These are phyloP conservation scores for Dascyllus trimaculatus DNA, from an alignment of 2,113 vertebrate genomes.

Conservation along the genomic window DNA sequence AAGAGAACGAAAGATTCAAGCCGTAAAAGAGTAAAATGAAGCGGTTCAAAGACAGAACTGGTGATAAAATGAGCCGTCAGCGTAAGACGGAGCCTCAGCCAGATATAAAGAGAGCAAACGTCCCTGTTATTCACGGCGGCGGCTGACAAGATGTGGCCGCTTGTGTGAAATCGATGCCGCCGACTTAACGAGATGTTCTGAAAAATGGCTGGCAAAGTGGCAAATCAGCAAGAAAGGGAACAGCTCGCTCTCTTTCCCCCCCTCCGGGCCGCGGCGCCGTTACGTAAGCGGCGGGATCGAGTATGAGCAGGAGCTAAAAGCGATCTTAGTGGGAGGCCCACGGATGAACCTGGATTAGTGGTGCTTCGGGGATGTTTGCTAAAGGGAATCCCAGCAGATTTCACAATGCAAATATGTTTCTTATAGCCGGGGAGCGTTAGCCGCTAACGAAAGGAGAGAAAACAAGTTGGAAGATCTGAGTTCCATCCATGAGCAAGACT, in stretches of 20 bases:
- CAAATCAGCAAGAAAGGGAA: slow-evolving; percentile 52
- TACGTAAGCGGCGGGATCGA: slow-evolving; percentile 41
- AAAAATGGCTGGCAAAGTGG: slow-evolving; percentile 31
- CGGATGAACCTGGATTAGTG: slow-evolving; percentile 69
- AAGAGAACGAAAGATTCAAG: slow-evolving; percentile 10
- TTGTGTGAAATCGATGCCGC: slow-evolving; percentile 44
- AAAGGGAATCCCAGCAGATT: slow-evolving; percentile 57
- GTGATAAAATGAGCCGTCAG: slow-evolving; percentile 4
- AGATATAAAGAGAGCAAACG: slow-evolving; percentile 16
- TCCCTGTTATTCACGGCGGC: slow-evolving; percentile 29
- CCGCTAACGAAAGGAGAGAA: not conserved
- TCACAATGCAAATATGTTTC: slow-evolving; percentile 45
- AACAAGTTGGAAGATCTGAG: not conserved
- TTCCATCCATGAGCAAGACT: not conserved
- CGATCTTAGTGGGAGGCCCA: slow-evolving; percentile 46
- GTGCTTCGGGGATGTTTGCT: slow-evolving; percentile 65
- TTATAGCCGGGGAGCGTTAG: slow-evolving; percentile 4
- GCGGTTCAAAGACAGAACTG: not conserved
- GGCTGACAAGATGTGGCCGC: slow-evolving; percentile 29
- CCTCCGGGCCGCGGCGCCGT: not conserved
- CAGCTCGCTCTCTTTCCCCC: slow-evolving; percentile 6
- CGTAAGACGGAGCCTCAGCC: slow-evolving; percentile 5
- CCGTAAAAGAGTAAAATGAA: not conserved
- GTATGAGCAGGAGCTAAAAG: slow-evolving; percentile 32
- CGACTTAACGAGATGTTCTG: slow-evolving; percentile 59